Conservation (phyloP, 2,888 invertebrate species). For the Glaucopsyche alexis region DNA sequence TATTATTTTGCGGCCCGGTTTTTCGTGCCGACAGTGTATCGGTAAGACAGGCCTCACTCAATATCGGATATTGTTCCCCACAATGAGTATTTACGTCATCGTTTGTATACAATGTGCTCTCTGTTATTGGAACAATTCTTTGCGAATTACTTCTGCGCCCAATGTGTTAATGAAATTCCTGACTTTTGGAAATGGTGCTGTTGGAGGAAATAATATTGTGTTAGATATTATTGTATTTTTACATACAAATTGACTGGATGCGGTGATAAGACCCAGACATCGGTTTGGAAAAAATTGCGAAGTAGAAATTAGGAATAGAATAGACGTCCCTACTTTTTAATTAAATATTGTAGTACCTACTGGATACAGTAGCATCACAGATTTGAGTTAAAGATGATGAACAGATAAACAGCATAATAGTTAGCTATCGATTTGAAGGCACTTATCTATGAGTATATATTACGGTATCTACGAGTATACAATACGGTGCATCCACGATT, state of each 20-base stretch:
- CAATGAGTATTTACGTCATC: slow-evolving; percentile 79
- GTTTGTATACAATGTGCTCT: slow-evolving; percentile 72
- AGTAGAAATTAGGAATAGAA: too few species aligned
- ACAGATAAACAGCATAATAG: too few species aligned
- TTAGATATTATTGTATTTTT: not conserved
- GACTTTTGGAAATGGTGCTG: slow-evolving; percentile 10
- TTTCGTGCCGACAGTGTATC: slow-evolving; percentile 37
- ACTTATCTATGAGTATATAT: too few species aligned
- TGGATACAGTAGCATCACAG: too few species aligned
- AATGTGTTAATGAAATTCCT: slow-evolving; percentile 23
- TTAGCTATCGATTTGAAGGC: too few species aligned
- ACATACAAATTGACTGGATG: slow-evolving; percentile 8
- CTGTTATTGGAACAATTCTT: slow-evolving; percentile 46
- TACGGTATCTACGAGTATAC: too few species aligned
- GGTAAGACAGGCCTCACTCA: slow-evolving; percentile 77
- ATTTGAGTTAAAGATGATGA: too few species aligned
- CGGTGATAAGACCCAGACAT: not conserved
- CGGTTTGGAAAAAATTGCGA: too few species aligned
- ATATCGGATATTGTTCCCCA: slow-evolving; percentile 79
- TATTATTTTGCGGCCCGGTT: not conserved
- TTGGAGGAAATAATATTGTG: not conserved
- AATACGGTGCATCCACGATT: too few species aligned
- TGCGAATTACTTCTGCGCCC: slow-evolving; percentile 36
- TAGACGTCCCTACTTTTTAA: too few species aligned
- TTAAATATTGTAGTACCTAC: too few species aligned